Evolutionary conservation across 2,113 vertebrate species (phyloP).

Genomic region (Cebidichthys violaceus): DNA sequence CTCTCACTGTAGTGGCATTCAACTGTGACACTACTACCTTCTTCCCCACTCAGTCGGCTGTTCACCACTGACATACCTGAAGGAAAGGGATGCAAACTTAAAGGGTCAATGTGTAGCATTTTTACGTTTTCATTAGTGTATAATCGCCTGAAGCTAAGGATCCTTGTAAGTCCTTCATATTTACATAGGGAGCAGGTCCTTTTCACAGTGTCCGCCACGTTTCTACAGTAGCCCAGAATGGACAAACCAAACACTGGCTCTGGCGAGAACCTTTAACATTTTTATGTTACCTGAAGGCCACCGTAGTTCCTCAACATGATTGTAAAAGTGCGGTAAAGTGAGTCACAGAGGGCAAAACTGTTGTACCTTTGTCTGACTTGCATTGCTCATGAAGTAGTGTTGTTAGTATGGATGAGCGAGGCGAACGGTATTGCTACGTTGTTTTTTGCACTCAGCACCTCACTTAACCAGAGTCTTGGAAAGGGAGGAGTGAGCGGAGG

Average conservation of each 20-base stretch:
- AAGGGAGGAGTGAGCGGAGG: neutral
- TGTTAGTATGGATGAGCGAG: too few species aligned
- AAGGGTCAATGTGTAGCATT: neutral
- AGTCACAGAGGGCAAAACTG: neutral
- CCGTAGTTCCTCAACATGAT: neutral
- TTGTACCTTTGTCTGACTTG: too few species aligned
- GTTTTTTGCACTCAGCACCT: too few species aligned
- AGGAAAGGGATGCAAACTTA: conserved; percentile 3
- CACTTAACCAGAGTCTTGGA: too few species aligned
- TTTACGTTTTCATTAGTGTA: too few species aligned
- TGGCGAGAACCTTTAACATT: neutral
- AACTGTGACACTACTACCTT: conserved; percentile 71
- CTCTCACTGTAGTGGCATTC: conserved; percentile 79
- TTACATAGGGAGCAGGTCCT: too few species aligned
- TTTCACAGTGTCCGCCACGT: neutral
- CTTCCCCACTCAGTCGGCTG: conserved; percentile 71
- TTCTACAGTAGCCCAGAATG: neutral
- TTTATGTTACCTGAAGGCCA: neutral
- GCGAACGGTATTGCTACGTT: too few species aligned
- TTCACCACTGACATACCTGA: conserved; percentile 73
- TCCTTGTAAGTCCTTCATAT: neutral
- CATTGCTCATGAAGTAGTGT: too few species aligned
- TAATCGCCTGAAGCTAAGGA: too few species aligned
- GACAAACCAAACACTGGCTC: neutral
- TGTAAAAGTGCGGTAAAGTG: neutral